phyloP scores from a whole-genome alignment of 2,888 invertebrate species.

The Penaeus monodon region DNA sequence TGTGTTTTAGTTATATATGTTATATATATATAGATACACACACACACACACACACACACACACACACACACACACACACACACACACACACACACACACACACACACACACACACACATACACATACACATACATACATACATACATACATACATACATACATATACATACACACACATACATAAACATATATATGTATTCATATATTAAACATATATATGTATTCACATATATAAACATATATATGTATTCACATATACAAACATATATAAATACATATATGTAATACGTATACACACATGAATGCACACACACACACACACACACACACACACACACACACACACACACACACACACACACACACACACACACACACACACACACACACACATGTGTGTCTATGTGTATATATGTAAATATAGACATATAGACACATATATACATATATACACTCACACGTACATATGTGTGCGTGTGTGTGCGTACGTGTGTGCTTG shows the following conservation, averaged over 20 bases:
- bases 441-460: too few species aligned
- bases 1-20: background rate
- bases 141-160: background rate
- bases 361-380: too few species aligned
- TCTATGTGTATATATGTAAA: too few species aligned
- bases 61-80: constrained; percentile 4
- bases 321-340: background rate
- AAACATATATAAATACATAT: background rate
- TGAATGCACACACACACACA: background rate
- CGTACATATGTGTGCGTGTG: too few species aligned
- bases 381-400: too few species aligned
- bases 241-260: background rate
- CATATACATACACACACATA: background rate
- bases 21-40: background rate
- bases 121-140: too few species aligned
- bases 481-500: too few species aligned
- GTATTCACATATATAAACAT: too few species aligned
- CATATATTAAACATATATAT: too few species aligned
- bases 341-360: background rate
- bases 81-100: constrained; percentile 8
- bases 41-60: constrained; percentile 6
- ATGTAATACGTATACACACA: background rate
- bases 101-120: background rate
- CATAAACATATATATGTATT: background rate
- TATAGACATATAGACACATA: too few species aligned